These are phyloP conservation scores for Noctua comes DNA, from an alignment of 2,888 invertebrate genomes.

Conservation along the genomic window DNA sequence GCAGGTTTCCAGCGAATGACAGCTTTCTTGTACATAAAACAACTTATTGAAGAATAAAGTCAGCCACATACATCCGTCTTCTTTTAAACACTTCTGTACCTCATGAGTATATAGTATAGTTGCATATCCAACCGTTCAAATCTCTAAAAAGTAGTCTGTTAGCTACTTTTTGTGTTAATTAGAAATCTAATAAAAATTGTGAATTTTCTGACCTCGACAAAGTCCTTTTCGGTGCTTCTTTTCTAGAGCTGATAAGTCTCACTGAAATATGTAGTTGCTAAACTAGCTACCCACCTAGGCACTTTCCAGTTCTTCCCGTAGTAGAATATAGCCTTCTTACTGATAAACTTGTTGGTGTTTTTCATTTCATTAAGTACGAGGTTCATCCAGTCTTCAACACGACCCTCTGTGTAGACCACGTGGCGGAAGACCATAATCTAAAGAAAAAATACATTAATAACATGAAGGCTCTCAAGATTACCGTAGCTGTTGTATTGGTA, in stretches of 20 bases:
- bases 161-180: neutral
- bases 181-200: neutral
- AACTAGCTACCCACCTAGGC: constrained; percentile 86
- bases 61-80: too few relatives aligned
- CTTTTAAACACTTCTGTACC: too few relatives aligned
- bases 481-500: too few relatives aligned
- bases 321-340: constrained; percentile 96
- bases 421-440: constrained; percentile 94
- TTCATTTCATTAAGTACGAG: constrained; percentile 96
- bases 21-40: too few relatives aligned
- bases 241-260: neutral
- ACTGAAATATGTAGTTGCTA: neutral
- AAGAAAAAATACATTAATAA: constrained; percentile 22
- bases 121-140: neutral
- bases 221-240: neutral
- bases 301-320: constrained; percentile 94
- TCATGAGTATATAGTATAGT: too few relatives aligned
- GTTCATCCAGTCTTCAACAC: constrained; percentile 98
- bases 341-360: constrained; percentile 94
- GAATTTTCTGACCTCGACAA: neutral
- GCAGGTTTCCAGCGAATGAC: too few relatives aligned
- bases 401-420: constrained; percentile 93
- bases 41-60: too few relatives aligned
- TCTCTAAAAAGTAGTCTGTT: neutral
- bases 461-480: neutral